Evolutionary conservation across 2,113 vertebrate genomes (phyloP), one percentile per base, ranked within the genome.

Genomic region (Tringa solitaria): DNA sequence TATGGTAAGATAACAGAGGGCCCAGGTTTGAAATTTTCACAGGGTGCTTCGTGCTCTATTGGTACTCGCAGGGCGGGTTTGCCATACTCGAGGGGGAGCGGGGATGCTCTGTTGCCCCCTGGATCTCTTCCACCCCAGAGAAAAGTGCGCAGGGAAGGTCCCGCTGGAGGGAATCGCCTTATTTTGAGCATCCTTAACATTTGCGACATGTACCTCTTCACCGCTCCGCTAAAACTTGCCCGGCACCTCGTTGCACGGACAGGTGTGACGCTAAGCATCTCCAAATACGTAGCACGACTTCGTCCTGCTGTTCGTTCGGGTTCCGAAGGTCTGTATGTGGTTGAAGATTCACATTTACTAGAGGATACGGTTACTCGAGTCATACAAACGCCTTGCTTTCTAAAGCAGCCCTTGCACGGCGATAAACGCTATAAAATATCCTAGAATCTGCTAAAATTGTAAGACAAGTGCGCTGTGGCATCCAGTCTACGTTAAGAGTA

Each of bases 131-230:
- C 12, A 41, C 14, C 6, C 12, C 0, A 2, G 12, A 28, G 3
- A 32, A 60, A 88, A 77, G 1, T 0, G 0, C 1, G 0, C 32
- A 33, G 28, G 8, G 50, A 79, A 68, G 8, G 14, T 68, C n/a
- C 26, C 37, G 33, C 27, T 67, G 1, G 4, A 64, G 20, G 20
- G 18, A 85, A 80, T 39, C 6, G 12, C 28, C 37, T 39, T 60
- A 39, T 57, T 75, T 39, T 23, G 12, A 65, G 19, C 21, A 69
- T 28, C 21, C 26, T 82, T 54, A 39, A n/a, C 12, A 2, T n/a
- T 53, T 37, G 32, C 0, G 1, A 30, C 14, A 2, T 6, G 12
- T 14, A 17, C 43, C 4, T 2, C 19, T 50, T 86, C 72, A 9
- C 9, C 28, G 27, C 32, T 56, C 8, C 2, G 0, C 41, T 51